Conservation (phyloP, 2,888 invertebrate genomes). For the Rhamphomyia laevipes region DNA sequence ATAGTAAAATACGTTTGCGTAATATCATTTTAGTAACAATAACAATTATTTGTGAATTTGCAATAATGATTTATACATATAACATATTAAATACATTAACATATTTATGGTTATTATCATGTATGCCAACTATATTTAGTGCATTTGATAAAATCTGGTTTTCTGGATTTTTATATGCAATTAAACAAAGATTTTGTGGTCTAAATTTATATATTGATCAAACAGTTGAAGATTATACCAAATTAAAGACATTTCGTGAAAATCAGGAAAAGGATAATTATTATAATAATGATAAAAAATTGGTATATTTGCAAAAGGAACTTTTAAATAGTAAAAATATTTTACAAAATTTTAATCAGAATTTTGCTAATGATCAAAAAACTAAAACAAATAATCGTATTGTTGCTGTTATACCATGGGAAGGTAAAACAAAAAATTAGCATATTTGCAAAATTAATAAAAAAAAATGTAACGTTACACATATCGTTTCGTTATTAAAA, state of each 20-base stretch:
- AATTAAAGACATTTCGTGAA: neutral
- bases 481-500: too few species aligned
- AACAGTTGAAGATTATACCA: neutral
- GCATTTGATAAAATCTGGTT: constrained; percentile 37
- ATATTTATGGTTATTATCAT: constrained; percentile 27
- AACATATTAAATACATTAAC: constrained; percentile 25
- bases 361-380: neutral
- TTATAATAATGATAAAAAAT: neutral
- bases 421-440: neutral
- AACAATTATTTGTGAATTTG: constrained; percentile 25
- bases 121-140: constrained; percentile 31
- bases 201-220: neutral
- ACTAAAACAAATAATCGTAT: neutral
- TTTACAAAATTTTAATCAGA: neutral
- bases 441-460: too few species aligned
- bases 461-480: neutral
- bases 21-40: constrained; percentile 26
- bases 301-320: neutral
- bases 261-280: neutral
- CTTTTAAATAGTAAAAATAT: neutral
- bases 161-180: constrained; percentile 27
- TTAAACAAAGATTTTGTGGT: constrained; percentile 28
- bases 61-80: constrained; percentile 24
- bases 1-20: constrained; percentile 20
- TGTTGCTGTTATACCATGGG: neutral